Evolutionary conservation across 2,113 vertebrate species (phyloP).

Genomic region (Lucifuga dentata): DNA sequence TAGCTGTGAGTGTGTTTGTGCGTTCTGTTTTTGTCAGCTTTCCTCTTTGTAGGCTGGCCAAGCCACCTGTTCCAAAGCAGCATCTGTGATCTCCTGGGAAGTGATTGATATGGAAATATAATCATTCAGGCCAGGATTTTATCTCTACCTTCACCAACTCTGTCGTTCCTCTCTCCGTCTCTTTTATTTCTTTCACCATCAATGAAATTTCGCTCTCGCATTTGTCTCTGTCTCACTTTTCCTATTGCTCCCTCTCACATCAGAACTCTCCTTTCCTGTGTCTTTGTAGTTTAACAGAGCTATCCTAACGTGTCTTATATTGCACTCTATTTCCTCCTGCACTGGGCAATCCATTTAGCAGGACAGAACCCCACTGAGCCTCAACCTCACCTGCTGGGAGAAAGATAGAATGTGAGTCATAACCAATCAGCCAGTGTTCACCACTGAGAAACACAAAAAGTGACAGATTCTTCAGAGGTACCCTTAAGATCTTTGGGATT

Average conservation of each 20-base stretch:
- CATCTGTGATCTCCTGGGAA: slow-evolving; percentile 86
- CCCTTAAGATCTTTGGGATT: slow-evolving; percentile 1
- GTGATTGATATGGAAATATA: slow-evolving; percentile 89
- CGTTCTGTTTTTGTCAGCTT: slow-evolving; percentile 75
- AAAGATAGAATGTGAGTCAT: slow-evolving; percentile 71
- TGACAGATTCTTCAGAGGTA: slow-evolving; percentile 7
- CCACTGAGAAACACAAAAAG: slow-evolving; percentile 30
- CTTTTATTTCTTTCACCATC: slow-evolving; percentile 63
- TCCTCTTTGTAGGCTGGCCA: slow-evolving; percentile 83
- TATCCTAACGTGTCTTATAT: slow-evolving; percentile 39
- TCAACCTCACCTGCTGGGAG: slow-evolving; percentile 67
- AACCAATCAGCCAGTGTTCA: slow-evolving; percentile 69
- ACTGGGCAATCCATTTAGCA: slow-evolving; percentile 71
- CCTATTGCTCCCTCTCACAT: slow-evolving; percentile 28
- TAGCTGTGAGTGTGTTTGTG: slow-evolving; percentile 50
- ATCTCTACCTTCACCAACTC: slow-evolving; percentile 58
- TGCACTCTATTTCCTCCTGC: slow-evolving; percentile 50
- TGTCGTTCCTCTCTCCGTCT: slow-evolving; percentile 46
- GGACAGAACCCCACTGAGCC: slow-evolving; percentile 65
- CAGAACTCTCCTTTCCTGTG: slow-evolving; percentile 40
- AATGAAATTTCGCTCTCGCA: slow-evolving; percentile 59
- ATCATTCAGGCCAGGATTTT: slow-evolving; percentile 79
- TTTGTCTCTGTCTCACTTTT: slow-evolving; percentile 46
- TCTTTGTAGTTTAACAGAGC: slow-evolving; percentile 56
- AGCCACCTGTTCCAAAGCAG: slow-evolving; percentile 85